Evolutionary conservation across 2,113 vertebrate species (phyloP), one percentile per base, ranked within the genome.

Genomic region (Corvus cornix): DNA sequence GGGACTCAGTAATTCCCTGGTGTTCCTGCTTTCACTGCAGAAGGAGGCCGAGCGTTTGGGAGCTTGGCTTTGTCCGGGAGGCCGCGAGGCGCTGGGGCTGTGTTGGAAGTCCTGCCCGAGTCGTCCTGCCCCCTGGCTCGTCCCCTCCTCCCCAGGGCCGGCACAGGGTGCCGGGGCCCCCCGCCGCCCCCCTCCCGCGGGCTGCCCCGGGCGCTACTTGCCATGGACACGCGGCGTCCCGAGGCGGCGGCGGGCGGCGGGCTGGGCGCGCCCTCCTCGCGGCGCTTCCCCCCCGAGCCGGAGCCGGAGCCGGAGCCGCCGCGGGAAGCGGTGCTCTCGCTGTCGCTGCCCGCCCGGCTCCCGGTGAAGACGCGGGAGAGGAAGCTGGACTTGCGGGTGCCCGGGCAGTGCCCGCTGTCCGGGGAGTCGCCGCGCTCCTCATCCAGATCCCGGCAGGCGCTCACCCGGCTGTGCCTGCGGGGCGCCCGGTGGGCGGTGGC

Each of bases 181-280:
- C 84, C 21, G 26, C 48, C 69, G 75, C 75, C 87, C 59, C 59
- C 75, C 63, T 46, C 89, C 89, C 73, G 13, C 39, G 31, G 66
- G 77, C 67, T 3, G 4, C 18, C 76, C 84, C 43, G 94, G 85
- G 76, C 79, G 96, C 92, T 98, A 98, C 98, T 99, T 98, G 99
- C 99, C 99, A 99, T 99, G 51, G 99, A 99, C 97, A 99, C 97
- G 96, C 98, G 98, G 73, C 98, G 98, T 30, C 98, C 98, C 72
- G 96, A 70, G 49, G 98, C 97, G 63, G 95, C 76, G 44, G 95
- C 60, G 18, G 95, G 89, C 41, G 98, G 97, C 26, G 98, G 98
- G 3, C 98, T 98, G 94, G 84, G 13, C 97, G 52, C 98, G 80
- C 97, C 98, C 84, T 99, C 98, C 63, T 96, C 92, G 51, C 90